Evolutionary conservation across 1,140 invertebrate species (phyloP), one percentile per base, ranked within the genome.

Genomic region (Belonocnema kinseyi): DNA sequence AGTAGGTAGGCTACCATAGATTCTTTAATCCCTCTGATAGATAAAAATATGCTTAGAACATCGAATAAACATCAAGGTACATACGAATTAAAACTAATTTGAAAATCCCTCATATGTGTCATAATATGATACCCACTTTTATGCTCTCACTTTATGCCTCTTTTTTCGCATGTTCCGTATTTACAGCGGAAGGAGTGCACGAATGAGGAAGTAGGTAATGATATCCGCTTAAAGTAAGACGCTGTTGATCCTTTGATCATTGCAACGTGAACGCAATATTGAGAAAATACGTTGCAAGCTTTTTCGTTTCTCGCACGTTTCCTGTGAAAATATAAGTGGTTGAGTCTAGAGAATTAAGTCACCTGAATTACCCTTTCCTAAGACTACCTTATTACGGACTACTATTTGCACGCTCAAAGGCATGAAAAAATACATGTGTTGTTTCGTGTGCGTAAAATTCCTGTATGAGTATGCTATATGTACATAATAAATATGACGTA

Each of bases 401-500:
- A 51, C 13, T 72, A 53, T 76, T 56, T 73, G 7, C 40, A 46
- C 40, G 40, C 40, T 46, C 40, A 46, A 46, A 46, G 40, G 40
- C 11, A 46, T 46, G 10, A 46, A 46, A 46, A 46, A 46, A 46
- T 46, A 46, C 40, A 11, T 46, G 40, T 46, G 10, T 46, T 6
- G 40, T 8, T 46, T 83, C 74, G 77, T 77, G 53, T 77, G 74
- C 33, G 73, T 17, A 51, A 70, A 80, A 16, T 11, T 74, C 72
- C 26, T 77, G 75, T 72, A 61, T 72, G 72, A 76, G 75, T 73
- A 61, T 72, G 72, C 46, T 46, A 54, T 56, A 74, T 75, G 77
- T 74, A 73, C 58, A 76, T 77, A 79, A 78, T 78, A 77, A 81
- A 81, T 76, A 77, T 78, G 75, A 85, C 78, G 80, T 83, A 82